Percentiles rank a stretch among this genome's conserved stretches.
Evolutionary conservation across 2,113 vertebrate species (phyloP).

Genomic region (Boleophthalmus pectinirostris): DNA sequence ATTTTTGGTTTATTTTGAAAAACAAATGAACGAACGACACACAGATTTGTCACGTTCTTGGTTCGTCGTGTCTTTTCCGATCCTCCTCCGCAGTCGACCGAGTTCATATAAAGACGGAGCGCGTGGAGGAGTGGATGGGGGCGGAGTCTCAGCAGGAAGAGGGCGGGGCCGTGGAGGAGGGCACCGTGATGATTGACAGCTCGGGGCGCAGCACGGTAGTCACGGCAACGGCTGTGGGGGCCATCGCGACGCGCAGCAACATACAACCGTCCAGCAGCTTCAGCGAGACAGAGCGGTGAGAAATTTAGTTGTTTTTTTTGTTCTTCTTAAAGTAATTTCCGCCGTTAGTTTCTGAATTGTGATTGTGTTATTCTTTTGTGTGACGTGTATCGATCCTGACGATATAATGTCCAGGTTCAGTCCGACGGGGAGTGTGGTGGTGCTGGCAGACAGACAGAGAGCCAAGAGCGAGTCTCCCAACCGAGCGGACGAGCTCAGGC

Average conservation of each 20-base stretch:
- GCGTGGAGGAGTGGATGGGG: slow-evolving; percentile 93
- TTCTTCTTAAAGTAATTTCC: too few species aligned
- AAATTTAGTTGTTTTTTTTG: too few species aligned
- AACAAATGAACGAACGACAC: too few species aligned
- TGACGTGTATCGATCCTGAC: background rate
- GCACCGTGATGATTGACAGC: slow-evolving; percentile 91
- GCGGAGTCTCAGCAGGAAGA: slow-evolving; percentile 87
- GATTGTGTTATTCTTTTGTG: background rate
- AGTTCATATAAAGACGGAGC: slow-evolving; percentile 90
- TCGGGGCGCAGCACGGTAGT: slow-evolving; percentile 85
- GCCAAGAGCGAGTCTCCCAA: slow-evolving; percentile 95
- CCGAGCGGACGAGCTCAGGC: slow-evolving; percentile 83
- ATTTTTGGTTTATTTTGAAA: too few species aligned
- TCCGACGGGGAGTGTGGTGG: slow-evolving; percentile 91
- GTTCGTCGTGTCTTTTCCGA: too few species aligned
- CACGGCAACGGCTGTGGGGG: slow-evolving; percentile 76
- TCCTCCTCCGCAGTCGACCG: slow-evolving; percentile 71
- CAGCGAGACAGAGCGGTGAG: slow-evolving; percentile 92
- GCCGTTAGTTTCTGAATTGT: background rate
- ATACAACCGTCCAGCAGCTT: slow-evolving; percentile 88
- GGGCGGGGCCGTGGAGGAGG: slow-evolving; percentile 87
- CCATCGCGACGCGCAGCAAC: slow-evolving; percentile 76
- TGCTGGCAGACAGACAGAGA: slow-evolving; percentile 87
- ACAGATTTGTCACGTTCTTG: too few species aligned
- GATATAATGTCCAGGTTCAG: slow-evolving; percentile 83